Evolutionary conservation across 2,797 vertebrate species (phyloP).

Genomic region (Nannoperca obscura): DNA sequence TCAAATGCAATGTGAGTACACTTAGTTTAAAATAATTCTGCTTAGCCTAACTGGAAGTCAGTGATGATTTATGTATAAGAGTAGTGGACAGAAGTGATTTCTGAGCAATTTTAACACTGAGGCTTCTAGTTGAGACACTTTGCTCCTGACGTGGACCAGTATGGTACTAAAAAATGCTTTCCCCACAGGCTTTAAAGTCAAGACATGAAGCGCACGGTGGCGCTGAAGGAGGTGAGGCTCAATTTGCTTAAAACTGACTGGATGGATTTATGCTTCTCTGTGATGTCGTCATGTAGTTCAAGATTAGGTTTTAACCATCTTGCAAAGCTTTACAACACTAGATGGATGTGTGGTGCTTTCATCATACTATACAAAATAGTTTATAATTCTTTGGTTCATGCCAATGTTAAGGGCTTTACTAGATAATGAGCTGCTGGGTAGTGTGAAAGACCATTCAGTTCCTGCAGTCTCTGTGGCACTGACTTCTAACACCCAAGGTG

Average conservation of each 20-base stretch:
- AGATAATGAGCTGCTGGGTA: no score
- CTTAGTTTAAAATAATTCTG: fast-evolving
- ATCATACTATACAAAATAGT: no score
- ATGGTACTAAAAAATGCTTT: fast-evolving
- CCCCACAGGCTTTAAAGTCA: slow-evolving; percentile 20
- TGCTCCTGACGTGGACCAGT: fast-evolving
- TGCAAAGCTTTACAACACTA: no score
- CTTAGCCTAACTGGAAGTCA: fast-evolving
- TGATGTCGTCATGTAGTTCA: neutral
- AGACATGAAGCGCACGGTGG: fast-evolving
- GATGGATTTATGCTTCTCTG: slow-evolving; percentile 42
- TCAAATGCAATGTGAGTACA: fast-evolving
- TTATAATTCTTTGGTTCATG: no score
- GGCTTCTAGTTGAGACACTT: slow-evolving; percentile 55
- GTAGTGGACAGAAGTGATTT: slow-evolving; percentile 98
- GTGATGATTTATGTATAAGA: slow-evolving; percentile 87
- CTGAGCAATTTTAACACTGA: slow-evolving; percentile 89
- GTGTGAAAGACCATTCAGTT: no score
- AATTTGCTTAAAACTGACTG: fast-evolving
- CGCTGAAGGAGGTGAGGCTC: neutral
- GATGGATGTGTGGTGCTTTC: neutral
- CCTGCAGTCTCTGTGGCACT: neutral
- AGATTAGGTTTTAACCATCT: fast-evolving
- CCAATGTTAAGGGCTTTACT: no score
- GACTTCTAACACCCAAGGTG: neutral